These are phyloP conservation scores for Tetranychus cinnabarinus DNA, from an alignment of 1,140 invertebrate species.

Conservation along the genomic window DNA sequence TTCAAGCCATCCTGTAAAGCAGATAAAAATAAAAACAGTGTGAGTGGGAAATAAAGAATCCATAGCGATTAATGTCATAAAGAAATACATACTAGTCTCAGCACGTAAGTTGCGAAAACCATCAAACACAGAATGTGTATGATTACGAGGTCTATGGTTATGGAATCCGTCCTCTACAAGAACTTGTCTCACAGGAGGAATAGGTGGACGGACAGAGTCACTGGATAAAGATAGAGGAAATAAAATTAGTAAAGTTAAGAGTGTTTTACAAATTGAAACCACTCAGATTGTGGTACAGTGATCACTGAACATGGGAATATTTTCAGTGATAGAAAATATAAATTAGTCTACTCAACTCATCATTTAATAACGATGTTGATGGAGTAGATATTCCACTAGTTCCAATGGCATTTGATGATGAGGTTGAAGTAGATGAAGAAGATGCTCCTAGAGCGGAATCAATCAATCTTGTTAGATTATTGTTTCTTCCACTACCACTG, in stretches of 20 bases:
- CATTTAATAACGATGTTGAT: neutral
- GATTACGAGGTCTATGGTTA: conserved; percentile 13
- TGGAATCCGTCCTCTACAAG: conserved; percentile 25
- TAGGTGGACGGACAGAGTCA: conserved; percentile 34
- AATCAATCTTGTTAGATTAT: neutral
- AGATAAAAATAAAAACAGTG: neutral
- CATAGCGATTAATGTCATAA: neutral
- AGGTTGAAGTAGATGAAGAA: neutral
- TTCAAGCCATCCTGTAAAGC: conserved; percentile 23
- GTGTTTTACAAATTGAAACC: neutral
- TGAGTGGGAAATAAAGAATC: neutral
- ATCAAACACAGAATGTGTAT: conserved; percentile 34
- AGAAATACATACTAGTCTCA: conserved; percentile 28
- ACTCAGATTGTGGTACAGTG: neutral
- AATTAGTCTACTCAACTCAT: neutral
- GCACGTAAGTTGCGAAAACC: conserved; percentile 38
- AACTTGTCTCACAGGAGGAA: conserved; percentile 35
- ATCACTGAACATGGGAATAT: neutral
- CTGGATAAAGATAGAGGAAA: conserved; percentile 15
- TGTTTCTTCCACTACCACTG: too few species aligned
- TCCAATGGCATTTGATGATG: conserved; percentile 9
- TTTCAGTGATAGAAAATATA: too few species aligned
- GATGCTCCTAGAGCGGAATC: neutral
- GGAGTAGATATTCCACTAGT: conserved; percentile 18
- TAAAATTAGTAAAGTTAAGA: too few species aligned